phyloP scores from a whole-genome alignment of 1,140 invertebrate genomes.

The Globodera rostochiensis region DNA sequence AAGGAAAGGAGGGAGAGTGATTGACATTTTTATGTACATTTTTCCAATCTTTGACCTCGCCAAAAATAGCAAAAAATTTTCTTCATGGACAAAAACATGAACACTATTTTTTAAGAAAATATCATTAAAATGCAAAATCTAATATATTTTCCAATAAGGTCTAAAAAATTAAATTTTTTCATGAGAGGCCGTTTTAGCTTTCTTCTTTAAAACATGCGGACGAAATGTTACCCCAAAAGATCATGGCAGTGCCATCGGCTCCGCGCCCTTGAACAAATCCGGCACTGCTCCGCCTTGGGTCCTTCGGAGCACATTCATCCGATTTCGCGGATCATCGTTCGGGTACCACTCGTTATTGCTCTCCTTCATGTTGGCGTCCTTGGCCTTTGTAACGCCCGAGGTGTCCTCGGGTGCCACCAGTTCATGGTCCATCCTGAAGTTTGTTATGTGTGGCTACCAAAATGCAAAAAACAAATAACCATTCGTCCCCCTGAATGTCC shows the following conservation, averaged over 20 bases:
- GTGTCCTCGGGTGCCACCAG: slow-evolving; percentile 76
- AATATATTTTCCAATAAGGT: too few species aligned
- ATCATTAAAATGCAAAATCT: too few species aligned
- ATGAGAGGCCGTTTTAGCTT: too few species aligned
- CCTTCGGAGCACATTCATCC: slow-evolving; percentile 81
- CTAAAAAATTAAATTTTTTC: too few species aligned
- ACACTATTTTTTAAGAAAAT: too few species aligned
- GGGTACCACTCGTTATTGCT: slow-evolving; percentile 78
- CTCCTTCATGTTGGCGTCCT: slow-evolving; percentile 87
- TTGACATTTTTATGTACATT: too few species aligned
- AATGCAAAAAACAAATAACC: slow-evolving; percentile 45
- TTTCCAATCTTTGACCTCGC: too few species aligned
- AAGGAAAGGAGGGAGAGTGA: neutral
- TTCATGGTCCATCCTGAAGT: slow-evolving; percentile 77
- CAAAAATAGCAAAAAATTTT: too few species aligned
- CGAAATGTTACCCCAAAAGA: neutral
- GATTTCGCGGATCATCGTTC: slow-evolving; percentile 77
- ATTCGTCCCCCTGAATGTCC: slow-evolving; percentile 64
- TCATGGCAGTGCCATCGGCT: slow-evolving; percentile 24
- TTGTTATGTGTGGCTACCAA: slow-evolving; percentile 26
- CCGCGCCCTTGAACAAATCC: slow-evolving; percentile 15
- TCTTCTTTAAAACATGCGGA: too few species aligned
- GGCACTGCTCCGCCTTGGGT: slow-evolving; percentile 23
- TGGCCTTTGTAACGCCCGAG: slow-evolving; percentile 78
- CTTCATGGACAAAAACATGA: too few species aligned